These are phyloP conservation scores for Apodemia duryi DNA, from an alignment of 2,888 invertebrate species.

Conservation along the genomic window DNA sequence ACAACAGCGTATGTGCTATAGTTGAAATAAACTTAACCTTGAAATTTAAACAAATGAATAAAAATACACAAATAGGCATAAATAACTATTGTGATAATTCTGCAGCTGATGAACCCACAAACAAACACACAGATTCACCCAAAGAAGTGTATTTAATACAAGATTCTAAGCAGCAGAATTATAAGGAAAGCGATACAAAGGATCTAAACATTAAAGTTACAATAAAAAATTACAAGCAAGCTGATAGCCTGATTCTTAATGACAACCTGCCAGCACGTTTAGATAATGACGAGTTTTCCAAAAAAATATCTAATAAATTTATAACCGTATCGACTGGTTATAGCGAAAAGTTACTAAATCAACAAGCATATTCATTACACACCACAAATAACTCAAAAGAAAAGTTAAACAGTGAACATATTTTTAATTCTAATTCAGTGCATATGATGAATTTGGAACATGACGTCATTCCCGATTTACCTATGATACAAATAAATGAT, in stretches of 20 bases:
- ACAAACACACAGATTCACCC: conserved; percentile 29
- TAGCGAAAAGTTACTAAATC: conserved; percentile 38
- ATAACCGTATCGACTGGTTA: conserved; percentile 56
- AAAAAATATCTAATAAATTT: conserved; percentile 52
- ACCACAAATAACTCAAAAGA: too few relatives aligned
- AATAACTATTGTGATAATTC: conserved; percentile 35
- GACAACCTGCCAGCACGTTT: not conserved
- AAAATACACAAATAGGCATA: conserved; percentile 43
- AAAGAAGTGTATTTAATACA: conserved; percentile 46
- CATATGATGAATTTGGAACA: too few relatives aligned
- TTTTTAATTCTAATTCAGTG: too few relatives aligned
- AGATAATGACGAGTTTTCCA: conserved; percentile 40
- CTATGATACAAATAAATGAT: too few relatives aligned
- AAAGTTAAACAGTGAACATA: too few relatives aligned
- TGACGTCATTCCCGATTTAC: too few relatives aligned
- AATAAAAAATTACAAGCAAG: conserved; percentile 38
- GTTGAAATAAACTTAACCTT: conserved; percentile 60
- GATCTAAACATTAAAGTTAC: conserved; percentile 56
- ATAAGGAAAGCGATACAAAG: conserved; percentile 41
- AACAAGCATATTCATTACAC: conserved; percentile 32
- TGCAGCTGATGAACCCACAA: conserved; percentile 25
- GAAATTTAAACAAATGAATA: conserved; percentile 50
- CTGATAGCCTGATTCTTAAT: not conserved
- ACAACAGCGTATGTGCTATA: conserved; percentile 45
- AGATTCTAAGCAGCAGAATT: conserved; percentile 32